Evolutionary conservation across 2,888 invertebrate genomes (phyloP).

Genomic region (Meloe dianella): DNA sequence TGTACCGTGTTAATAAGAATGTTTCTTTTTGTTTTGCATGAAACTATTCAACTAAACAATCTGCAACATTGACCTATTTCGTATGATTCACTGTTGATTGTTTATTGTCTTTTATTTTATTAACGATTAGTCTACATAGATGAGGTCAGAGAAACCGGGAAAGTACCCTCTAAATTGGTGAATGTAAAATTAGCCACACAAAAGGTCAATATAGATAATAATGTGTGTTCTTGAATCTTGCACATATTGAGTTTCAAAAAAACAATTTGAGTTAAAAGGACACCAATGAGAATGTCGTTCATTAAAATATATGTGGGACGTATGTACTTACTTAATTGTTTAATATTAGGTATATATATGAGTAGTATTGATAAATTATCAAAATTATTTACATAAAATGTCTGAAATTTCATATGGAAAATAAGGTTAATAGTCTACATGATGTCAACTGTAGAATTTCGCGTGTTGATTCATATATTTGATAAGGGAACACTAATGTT

Average conservation of each 20-base stretch:
- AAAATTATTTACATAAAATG: not conserved
- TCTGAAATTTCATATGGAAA: not conserved
- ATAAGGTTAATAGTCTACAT: not conserved
- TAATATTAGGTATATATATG: not conserved
- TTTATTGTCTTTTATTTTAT: not conserved
- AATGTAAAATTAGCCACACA: too few relatives aligned
- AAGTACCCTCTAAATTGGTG: too few relatives aligned
- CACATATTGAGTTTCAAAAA: too few relatives aligned
- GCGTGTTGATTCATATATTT: not conserved
- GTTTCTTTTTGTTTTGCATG: not conserved
- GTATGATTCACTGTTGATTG: not conserved
- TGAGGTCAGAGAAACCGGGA: not conserved
- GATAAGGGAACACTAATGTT: not conserved
- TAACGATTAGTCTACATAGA: not conserved
- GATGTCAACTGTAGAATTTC: not conserved
- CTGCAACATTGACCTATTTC: conserved; percentile 3
- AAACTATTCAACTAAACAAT: not conserved
- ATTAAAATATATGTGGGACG: too few relatives aligned
- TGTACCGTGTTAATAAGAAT: not conserved
- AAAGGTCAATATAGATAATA: too few relatives aligned
- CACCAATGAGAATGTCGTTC: too few relatives aligned
- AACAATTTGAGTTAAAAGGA: too few relatives aligned
- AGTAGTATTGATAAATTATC: not conserved
- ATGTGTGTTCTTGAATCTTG: too few relatives aligned
- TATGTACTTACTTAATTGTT: too few relatives aligned